Evolutionary conservation across 2,113 vertebrate genomes (phyloP).

Genomic region (Arvicanthis niloticus): DNA sequence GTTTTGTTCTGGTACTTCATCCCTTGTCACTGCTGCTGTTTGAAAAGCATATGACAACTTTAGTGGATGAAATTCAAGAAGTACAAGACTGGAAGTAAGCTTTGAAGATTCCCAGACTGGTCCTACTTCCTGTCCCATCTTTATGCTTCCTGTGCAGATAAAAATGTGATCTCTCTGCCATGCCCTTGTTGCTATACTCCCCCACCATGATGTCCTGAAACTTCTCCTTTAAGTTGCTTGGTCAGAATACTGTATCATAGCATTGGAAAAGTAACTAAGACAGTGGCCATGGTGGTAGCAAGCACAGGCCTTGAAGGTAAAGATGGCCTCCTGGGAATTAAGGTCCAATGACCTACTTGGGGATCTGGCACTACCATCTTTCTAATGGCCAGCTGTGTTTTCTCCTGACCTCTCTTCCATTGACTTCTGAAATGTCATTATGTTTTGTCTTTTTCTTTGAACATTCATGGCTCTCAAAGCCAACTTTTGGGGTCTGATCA

Average conservation of each 20-base stretch:
- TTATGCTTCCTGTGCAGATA: neutral
- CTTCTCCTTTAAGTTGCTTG: neutral
- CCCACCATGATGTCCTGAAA: neutral
- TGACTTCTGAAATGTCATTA: neutral
- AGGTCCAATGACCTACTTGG: neutral
- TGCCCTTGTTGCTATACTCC: neutral
- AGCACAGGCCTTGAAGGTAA: neutral
- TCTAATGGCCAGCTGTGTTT: neutral
- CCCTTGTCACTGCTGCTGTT: neutral
- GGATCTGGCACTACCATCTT: neutral
- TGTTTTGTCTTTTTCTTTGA: neutral
- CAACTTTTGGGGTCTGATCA: neutral
- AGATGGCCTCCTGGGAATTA: neutral
- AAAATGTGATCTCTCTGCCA: neutral
- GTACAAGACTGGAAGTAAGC: neutral
- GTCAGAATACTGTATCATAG: neutral
- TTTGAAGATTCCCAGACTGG: too few relatives aligned
- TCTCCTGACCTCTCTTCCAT: neutral
- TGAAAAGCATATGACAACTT: neutral
- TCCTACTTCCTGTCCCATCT: neutral
- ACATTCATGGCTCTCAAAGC: neutral
- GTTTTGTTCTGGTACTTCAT: neutral
- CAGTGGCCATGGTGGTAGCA: rapidly evolving
- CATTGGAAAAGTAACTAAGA: neutral
- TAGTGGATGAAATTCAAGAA: neutral